Evolutionary conservation across 2,888 invertebrate genomes (phyloP), one percentile per base, ranked within the genome.

Genomic region (Lasioglossum vierecki): DNA sequence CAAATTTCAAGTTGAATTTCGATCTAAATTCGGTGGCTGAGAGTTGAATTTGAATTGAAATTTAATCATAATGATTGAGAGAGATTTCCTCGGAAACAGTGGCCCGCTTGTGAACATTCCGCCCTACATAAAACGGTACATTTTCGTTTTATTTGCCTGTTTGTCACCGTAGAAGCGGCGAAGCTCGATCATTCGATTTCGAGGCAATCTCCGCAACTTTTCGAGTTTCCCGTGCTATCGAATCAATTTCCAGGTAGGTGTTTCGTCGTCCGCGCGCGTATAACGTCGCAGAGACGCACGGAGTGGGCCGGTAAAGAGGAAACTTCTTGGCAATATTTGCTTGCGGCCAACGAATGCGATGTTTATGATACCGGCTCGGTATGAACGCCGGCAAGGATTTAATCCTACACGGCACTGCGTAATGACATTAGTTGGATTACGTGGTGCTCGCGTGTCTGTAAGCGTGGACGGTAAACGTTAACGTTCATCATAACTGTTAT

Each of bases 341-440:
- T 60, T 49, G 63, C 30, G 66, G 35, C 63, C 39, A 77, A 76
- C 79, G 82, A 81, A 86, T 82, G 88, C 74, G 73, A 87, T 83
- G 77, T 88, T 86, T 88, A 88, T 73, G 85, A 88, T 81, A 83
- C 79, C 79, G 77, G 83, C 83, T 41, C 79, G 73, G 74, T 76
- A 76, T 63, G 68, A 78, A 78, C 82, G 46, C 79, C 80, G 71
- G 80, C 84, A 82, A 89, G 88, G 87, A 89, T 90, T 90, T 90
- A 86, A 90, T 89, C 89, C 86, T 70, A 82, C 35, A 35, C 79
- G 84, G 85, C 77, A 83, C 85, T 80, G 74, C 82, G 82, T 89
- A 90, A 88, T 87, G 88, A 85, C 87, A 87, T 89, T 90, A 89
- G 88, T 80, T 84, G 88, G 90, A 90, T 89, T 89, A 89, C 87